These are phyloP conservation scores for Antigone vipio DNA, from an alignment of 2,113 vertebrate genomes.

Conservation along the genomic window DNA sequence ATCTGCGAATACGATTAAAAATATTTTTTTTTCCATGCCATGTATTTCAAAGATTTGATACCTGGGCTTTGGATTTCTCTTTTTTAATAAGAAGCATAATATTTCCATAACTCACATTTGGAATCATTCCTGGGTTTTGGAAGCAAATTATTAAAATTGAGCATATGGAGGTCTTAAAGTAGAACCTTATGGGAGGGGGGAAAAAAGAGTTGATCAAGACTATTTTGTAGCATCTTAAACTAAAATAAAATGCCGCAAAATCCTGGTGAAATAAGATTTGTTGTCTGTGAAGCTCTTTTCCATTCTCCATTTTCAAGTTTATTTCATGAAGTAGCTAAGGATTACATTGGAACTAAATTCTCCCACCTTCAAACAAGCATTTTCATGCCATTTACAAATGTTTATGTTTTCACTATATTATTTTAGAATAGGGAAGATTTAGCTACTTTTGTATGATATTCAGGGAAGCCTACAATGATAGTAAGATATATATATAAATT, in stretches of 20 bases:
- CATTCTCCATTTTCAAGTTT: not conserved
- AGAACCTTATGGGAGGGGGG: conserved; percentile 69
- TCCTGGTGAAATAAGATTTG: conserved; percentile 10
- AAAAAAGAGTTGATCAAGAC: conserved; percentile 58
- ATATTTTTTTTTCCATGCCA: not conserved
- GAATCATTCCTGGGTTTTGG: conserved; percentile 73
- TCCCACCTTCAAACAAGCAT: not conserved
- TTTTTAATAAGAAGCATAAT: conserved; percentile 66
- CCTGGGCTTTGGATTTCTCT: conserved; percentile 62
- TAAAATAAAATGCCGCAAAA: conserved; percentile 64
- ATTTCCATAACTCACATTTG: conserved; percentile 76
- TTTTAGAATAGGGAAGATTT: not conserved
- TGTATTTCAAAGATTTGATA: conserved; percentile 53
- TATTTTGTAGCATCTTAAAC: conserved; percentile 66
- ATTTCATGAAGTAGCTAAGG: not conserved
- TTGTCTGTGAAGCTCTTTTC: not conserved
- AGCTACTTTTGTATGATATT: not conserved
- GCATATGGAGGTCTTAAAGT: conserved; percentile 82
- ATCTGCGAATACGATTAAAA: conserved; percentile 53
- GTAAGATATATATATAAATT: not conserved
- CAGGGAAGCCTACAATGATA: not conserved
- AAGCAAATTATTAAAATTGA: conserved; percentile 79
- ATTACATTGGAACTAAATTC: not conserved
- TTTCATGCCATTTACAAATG: not conserved
- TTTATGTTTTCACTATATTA: not conserved